Evolutionary conservation across 2,888 invertebrate genomes (phyloP), one percentile per base, ranked within the genome.

Genomic region (Herminia tarsipennalis): DNA sequence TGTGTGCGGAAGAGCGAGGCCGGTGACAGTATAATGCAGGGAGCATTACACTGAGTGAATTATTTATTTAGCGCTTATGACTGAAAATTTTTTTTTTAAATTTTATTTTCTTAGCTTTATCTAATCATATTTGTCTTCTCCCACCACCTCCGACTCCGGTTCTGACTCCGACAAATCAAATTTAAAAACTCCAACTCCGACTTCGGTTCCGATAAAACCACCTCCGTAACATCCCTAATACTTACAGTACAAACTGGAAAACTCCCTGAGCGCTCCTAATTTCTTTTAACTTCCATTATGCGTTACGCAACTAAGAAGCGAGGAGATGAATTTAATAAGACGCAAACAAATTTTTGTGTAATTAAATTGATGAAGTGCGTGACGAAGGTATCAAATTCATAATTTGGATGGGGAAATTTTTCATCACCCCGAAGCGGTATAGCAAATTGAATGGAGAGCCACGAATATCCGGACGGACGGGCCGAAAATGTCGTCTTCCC

Each of bases 381-480:
- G 86, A 83, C 81, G 76, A 68, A 73, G 74, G 79, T 84, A 81
- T 83, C 81, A 81, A 78, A 80, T 78, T 86, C 76, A 79, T 83
- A 83, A 88, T 85, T 85, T 81, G 69, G 76, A 79, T 85, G 80
- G n/a, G 79, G 83, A 85, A 82, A 84, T 82, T 86, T 88, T 88
- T 86, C 83, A 80, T 81, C 76, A 65, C 75, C 82, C 81, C 58
- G 71, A 56, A 82, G 81, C 81, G 81, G 68, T 76, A 67, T 63
- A 61, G 64, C 56, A 86, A 88, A 89, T 88, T 88, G 81, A 87
- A 87, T 87, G 78, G 80, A 65, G 76, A 76, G 61, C 72, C 73
- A 62, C 68, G 78, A 56, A 70, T 74, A 74, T 76, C 70, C 63
- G 70, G 63, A 61, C 63, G 70, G 63, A 61, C 59, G 55, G 52